These are phyloP conservation scores for Campylomormyrus numenius DNA, from an alignment of 2,113 vertebrate species.

Conservation along the genomic window DNA sequence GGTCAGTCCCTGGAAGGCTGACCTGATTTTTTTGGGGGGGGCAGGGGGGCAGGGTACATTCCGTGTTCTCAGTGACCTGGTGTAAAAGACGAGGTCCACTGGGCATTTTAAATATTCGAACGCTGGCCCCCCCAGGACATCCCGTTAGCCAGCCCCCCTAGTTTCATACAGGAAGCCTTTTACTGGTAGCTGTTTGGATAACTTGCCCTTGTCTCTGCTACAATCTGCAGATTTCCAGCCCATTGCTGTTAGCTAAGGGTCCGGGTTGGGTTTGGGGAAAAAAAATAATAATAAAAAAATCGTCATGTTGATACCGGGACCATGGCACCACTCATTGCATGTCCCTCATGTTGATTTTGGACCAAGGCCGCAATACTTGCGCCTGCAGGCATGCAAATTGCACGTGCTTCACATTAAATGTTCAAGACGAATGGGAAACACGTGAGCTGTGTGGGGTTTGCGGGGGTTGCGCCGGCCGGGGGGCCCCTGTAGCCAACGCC, in stretches of 20 bases:
- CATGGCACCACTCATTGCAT: neutral
- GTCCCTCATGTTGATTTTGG: constrained; percentile 24
- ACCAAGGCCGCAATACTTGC: constrained; percentile 4
- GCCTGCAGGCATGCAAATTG: constrained; percentile 21
- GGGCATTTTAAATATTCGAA: neutral
- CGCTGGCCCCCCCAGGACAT: neutral
- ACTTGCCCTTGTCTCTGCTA: neutral
- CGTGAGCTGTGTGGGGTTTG: neutral
- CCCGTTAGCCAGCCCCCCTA: neutral
- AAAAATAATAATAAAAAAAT: neutral
- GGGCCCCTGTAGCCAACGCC: neutral
- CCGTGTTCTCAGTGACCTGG: neutral
- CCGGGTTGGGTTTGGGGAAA: neutral
- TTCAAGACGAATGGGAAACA: neutral
- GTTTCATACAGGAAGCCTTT: neutral
- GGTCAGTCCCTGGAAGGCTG: neutral
- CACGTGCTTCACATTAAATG: constrained; percentile 27
- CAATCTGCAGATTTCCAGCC: neutral
- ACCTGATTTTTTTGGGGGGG: neutral
- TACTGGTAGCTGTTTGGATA: neutral
- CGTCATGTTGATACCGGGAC: neutral
- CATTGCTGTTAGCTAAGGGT: neutral
- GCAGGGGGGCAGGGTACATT: neutral
- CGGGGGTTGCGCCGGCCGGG: neutral
- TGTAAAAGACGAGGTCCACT: neutral